phyloP scores from a whole-genome alignment of 2,888 invertebrate genomes.

The Branchellion lobata region DNA sequence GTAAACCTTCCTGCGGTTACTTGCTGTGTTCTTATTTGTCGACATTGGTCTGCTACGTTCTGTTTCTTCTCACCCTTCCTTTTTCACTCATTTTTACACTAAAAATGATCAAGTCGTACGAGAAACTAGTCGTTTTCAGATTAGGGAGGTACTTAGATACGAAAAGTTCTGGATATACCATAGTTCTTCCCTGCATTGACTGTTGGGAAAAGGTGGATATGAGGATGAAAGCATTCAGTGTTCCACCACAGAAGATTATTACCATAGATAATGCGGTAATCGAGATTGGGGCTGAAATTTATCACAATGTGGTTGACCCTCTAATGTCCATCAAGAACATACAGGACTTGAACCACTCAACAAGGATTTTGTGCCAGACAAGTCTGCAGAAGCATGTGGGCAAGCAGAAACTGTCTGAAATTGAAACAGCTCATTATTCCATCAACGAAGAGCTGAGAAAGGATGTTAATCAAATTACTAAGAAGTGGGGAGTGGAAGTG shows the following conservation, averaged over 20 bases:
- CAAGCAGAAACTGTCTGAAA: slow-evolving; percentile 56
- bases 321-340: slow-evolving; percentile 61
- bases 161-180: slow-evolving; percentile 60
- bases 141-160: slow-evolving; percentile 56
- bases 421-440: slow-evolving; percentile 51
- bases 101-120: slow-evolving; percentile 57
- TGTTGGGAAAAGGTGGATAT: slow-evolving; percentile 60
- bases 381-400: slow-evolving; percentile 60
- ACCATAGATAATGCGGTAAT: slow-evolving; percentile 63
- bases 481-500: slow-evolving; percentile 60
- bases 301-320: slow-evolving; percentile 61
- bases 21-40: slow-evolving; percentile 34
- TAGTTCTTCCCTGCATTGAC: slow-evolving; percentile 63
- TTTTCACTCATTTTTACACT: slow-evolving; percentile 56
- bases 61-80: slow-evolving; percentile 56
- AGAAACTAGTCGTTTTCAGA: slow-evolving; percentile 57
- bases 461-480: slow-evolving; percentile 59
- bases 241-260: slow-evolving; percentile 64
- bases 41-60: slow-evolving; percentile 51
- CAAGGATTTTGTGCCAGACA: slow-evolving; percentile 61
- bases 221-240: slow-evolving; percentile 62
- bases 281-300: slow-evolving; percentile 63
- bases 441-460: slow-evolving; percentile 53
- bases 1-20: slow-evolving; percentile 26
- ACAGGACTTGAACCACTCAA: slow-evolving; percentile 61